Evolutionary conservation across 2,888 invertebrate genomes (phyloP).

Genomic region (Argyresthia albistria): DNA sequence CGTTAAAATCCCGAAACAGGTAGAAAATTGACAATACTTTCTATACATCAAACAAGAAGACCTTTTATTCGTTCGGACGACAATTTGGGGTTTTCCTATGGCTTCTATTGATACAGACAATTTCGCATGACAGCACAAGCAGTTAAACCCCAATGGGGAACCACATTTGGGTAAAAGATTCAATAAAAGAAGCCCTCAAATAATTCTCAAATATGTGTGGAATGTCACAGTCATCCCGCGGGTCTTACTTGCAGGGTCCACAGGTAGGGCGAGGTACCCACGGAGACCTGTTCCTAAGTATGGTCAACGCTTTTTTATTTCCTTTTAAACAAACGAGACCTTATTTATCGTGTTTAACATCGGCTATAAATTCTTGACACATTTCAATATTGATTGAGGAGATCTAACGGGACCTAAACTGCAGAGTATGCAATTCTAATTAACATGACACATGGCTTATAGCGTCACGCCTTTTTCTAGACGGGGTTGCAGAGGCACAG

Average conservation of each 20-base stretch:
- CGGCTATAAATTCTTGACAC: too few species aligned
- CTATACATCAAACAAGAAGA: too few species aligned
- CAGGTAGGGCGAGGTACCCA: neutral
- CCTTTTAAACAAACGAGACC: too few species aligned
- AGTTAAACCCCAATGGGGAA: neutral
- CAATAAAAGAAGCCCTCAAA: neutral
- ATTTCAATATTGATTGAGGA: too few species aligned
- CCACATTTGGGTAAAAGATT: neutral
- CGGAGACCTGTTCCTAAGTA: neutral
- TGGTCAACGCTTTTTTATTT: neutral
- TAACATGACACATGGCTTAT: too few species aligned
- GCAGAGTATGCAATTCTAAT: too few species aligned
- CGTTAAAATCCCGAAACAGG: too few species aligned
- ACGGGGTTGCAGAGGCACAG: too few species aligned
- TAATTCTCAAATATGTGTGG: slow-evolving; percentile 18
- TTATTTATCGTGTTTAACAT: too few species aligned
- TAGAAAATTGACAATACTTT: too few species aligned
- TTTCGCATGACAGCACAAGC: neutral
- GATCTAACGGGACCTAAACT: too few species aligned
- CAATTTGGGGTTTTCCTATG: neutral
- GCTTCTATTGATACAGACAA: neutral
- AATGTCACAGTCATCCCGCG: slow-evolving; percentile 22
- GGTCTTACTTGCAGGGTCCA: slow-evolving; percentile 9
- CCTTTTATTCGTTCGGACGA: neutral
- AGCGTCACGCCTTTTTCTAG: too few species aligned